These are phyloP conservation scores for Lathronympha strigana DNA, from an alignment of 2,888 invertebrate species.

Conservation along the genomic window DNA sequence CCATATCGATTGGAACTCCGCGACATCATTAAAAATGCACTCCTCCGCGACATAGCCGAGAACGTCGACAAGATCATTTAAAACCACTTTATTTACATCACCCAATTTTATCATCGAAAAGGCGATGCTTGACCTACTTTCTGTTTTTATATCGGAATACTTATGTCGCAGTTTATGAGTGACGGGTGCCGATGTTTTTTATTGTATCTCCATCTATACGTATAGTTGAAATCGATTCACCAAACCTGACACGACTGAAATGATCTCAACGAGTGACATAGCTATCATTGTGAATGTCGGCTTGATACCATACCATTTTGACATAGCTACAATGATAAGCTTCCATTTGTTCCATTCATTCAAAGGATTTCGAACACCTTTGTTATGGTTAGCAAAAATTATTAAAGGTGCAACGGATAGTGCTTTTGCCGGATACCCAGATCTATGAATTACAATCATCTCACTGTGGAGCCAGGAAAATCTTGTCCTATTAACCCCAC, in stretches of 20 bases:
- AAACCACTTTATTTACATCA: constrained; percentile 13
- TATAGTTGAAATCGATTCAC: not conserved
- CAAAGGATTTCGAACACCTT: not conserved
- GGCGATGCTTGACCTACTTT: constrained; percentile 26
- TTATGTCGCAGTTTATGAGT: constrained; percentile 16
- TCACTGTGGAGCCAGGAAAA: no score
- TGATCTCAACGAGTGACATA: constrained; percentile 1
- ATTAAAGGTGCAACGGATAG: no score
- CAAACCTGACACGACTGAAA: not conserved
- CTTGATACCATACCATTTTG: not conserved
- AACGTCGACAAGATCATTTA: constrained; percentile 12
- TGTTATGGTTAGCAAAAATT: not conserved
- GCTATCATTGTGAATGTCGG: not conserved
- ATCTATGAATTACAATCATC: no score
- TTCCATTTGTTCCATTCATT: not conserved
- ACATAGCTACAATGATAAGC: not conserved
- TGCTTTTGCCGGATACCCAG: no score
- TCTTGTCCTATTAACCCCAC: no score
- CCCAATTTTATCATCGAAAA: constrained; percentile 11
- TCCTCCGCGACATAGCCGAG: not conserved
- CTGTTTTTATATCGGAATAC: constrained; percentile 17
- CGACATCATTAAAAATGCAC: constrained; percentile 32
- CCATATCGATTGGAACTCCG: constrained; percentile 18
- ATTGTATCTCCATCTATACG: not conserved
- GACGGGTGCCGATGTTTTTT: constrained; percentile 11